A percentile compares a stretch with the other conserved stretches of the same genome.
These are phyloP conservation scores for Halictus rubicundus DNA, from an alignment of 1,140 invertebrate genomes.

Conservation along the genomic window DNA sequence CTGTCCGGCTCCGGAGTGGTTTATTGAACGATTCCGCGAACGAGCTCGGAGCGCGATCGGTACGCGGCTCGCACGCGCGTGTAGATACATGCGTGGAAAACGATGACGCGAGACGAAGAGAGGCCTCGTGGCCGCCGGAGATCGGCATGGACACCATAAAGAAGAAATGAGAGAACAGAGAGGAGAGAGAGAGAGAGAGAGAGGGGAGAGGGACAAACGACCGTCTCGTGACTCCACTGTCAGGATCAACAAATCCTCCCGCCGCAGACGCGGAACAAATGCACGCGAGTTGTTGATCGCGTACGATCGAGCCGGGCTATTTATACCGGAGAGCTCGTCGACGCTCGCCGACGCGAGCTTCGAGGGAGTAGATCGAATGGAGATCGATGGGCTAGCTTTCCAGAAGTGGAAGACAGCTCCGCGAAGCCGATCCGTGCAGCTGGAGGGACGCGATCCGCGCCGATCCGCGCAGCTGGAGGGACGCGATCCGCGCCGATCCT, in stretches of 20 bases:
- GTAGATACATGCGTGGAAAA: slow-evolving; percentile 39
- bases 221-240: slow-evolving; percentile 46
- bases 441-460: background rate
- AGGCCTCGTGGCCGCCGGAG: background rate
- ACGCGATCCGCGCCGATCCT: background rate
- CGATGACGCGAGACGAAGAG: slow-evolving; percentile 24
- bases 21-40: slow-evolving; percentile 52
- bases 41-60: slow-evolving; percentile 22
- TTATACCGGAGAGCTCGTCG: slow-evolving; percentile 51
- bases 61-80: slow-evolving; percentile 38
- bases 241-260: slow-evolving; percentile 62
- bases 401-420: slow-evolving; percentile 28
- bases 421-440: background rate
- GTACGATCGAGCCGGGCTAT: slow-evolving; percentile 54
- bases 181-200: background rate
- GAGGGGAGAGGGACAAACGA: slow-evolving; percentile 6
- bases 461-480: slow-evolving; percentile 9
- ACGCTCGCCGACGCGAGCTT: slow-evolving; percentile 26
- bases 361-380: slow-evolving; percentile 57
- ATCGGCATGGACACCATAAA: background rate
- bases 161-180: background rate
- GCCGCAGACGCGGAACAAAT: slow-evolving; percentile 58
- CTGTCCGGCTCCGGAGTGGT: slow-evolving; percentile 18
- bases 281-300: slow-evolving; percentile 55
- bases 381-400: slow-evolving; percentile 55